A percentile compares a stretch with the other conserved stretches of the same genome.
These are phyloP conservation scores for Tragelaphus oryx DNA, from an alignment of 2,797 vertebrate genomes.

Conservation along the genomic window DNA sequence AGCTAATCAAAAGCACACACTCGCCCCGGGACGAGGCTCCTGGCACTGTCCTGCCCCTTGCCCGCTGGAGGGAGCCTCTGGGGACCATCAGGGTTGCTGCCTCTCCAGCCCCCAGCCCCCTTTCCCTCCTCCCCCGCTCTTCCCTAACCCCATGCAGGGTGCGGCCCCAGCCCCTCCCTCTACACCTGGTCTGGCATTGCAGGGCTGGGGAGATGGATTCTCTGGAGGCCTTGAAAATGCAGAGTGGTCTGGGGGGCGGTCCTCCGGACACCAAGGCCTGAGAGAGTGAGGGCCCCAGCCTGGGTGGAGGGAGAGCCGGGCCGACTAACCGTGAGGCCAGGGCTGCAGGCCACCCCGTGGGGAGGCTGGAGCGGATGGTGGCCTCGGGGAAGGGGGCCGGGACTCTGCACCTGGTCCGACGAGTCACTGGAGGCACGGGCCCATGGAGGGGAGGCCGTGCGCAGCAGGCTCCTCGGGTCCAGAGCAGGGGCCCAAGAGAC, in stretches of 20 bases:
- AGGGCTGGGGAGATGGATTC: background rate
- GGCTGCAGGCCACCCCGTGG: accelerated
- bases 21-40: accelerated
- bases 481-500: background rate
- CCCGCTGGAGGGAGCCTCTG: background rate
- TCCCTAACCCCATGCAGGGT: accelerated
- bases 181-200: accelerated
- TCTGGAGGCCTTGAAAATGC: background rate
- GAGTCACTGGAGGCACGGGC: background rate
- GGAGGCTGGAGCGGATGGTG: background rate
- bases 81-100: accelerated
- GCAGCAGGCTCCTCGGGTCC: accelerated
- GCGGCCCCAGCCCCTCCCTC: background rate
- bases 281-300: accelerated
- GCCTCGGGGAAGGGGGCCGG: too few species aligned
- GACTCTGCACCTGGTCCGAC: accelerated
- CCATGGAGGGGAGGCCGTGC: background rate
- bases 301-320: too few species aligned
- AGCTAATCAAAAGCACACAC: background rate
- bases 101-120: accelerated
- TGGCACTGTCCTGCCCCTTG: accelerated
- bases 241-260: accelerated
- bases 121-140: background rate
- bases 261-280: background rate
- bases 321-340: accelerated